Conservation (phyloP, 2,888 invertebrate genomes). For the Polyommatus iphigenia region DNA sequence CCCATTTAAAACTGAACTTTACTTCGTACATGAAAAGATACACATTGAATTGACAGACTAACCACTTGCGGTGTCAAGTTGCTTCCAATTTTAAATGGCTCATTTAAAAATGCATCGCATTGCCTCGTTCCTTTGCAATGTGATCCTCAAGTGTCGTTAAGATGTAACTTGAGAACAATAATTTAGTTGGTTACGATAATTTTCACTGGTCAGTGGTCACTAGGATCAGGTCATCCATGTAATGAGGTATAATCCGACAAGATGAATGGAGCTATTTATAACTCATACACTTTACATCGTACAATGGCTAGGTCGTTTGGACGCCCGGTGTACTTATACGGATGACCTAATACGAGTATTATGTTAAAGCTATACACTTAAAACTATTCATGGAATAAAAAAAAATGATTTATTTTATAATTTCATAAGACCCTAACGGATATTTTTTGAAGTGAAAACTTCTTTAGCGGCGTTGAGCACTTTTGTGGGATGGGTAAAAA, state of each 20-base stretch:
- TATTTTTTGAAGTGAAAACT: too few relatives aligned
- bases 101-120: too few relatives aligned
- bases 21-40: too few relatives aligned
- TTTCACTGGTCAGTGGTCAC: background rate
- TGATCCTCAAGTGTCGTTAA: too few relatives aligned
- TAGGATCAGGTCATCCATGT: background rate
- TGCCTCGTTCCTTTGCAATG: background rate
- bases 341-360: background rate
- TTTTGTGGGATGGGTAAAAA: too few relatives aligned
- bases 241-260: slow-evolving; percentile 20
- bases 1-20: too few relatives aligned
- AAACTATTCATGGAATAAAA: background rate
- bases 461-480: too few relatives aligned
- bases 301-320: background rate
- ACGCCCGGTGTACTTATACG: background rate
- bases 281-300: background rate
- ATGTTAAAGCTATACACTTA: background rate
- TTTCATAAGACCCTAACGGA: too few relatives aligned
- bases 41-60: too few relatives aligned
- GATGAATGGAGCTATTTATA: slow-evolving; percentile 27
- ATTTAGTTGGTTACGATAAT: background rate
- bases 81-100: too few relatives aligned
- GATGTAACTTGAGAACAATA: too few relatives aligned
- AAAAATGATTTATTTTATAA: background rate
- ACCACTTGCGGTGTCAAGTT: too few relatives aligned